phyloP scores from a whole-genome alignment of 2,888 invertebrate genomes.

The Drosophila kanekoi region DNA sequence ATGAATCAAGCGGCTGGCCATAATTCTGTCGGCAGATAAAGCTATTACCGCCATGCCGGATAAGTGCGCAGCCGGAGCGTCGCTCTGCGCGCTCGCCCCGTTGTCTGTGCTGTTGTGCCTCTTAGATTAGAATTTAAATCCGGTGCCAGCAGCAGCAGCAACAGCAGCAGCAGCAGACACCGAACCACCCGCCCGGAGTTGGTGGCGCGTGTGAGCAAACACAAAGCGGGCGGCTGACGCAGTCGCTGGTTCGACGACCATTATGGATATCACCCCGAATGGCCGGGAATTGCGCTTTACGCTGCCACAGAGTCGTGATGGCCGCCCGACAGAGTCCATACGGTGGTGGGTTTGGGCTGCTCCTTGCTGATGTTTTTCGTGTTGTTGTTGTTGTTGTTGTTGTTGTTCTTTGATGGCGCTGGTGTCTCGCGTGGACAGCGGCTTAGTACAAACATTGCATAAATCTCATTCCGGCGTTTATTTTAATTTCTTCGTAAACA shows the following conservation, averaged over 20 bases:
- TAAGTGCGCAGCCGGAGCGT: conserved; percentile 64
- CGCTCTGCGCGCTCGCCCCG: conserved; percentile 64
- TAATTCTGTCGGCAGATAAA: conserved; percentile 85
- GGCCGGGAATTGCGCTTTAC: conserved; percentile 59
- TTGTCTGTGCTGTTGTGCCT: conserved; percentile 47
- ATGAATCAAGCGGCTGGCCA: conserved; percentile 83
- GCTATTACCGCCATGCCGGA: conserved; percentile 82
- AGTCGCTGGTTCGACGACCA: conserved; percentile 68
- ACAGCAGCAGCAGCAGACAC: conserved; percentile 3
- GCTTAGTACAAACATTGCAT: conserved; percentile 83
- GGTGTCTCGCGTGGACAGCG: conserved; percentile 60
- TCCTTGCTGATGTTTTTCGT: conserved; percentile 8
- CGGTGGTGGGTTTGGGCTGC: conserved; percentile 51
- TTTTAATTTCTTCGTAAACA: conserved; percentile 82
- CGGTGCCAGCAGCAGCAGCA: conserved; percentile 47
- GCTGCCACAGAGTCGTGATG: conserved; percentile 44
- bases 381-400: conserved; percentile 23
- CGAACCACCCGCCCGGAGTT: conserved; percentile 27
- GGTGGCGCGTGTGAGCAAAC: conserved; percentile 58
- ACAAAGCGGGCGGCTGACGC: conserved; percentile 58
- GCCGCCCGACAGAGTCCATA: conserved; percentile 25
- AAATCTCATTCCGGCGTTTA: conserved; percentile 83
- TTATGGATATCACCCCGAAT: conserved; percentile 81
- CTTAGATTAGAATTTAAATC: conserved; percentile 79
- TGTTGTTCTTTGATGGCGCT: conserved; percentile 41